A percentile compares a stretch with the other conserved stretches of the same genome.
These are phyloP conservation scores for Choristoneura rosaceana DNA, from an alignment of 2,888 invertebrate genomes.

Conservation along the genomic window DNA sequence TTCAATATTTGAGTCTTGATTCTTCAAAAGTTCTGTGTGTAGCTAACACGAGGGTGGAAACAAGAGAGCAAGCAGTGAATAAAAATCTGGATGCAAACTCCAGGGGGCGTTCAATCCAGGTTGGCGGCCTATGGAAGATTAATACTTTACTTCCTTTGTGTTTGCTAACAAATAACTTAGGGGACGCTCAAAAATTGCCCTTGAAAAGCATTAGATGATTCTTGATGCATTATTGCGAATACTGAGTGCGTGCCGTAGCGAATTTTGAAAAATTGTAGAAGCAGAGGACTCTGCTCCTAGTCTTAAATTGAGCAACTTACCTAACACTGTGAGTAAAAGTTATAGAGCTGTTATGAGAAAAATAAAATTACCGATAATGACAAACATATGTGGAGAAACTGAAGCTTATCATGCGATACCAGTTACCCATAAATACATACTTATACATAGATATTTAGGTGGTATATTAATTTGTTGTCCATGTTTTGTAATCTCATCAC, in stretches of 20 bases:
- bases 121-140: conserved; percentile 77
- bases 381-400: too few species aligned
- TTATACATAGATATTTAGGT: too few species aligned
- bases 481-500: too few species aligned
- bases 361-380: too few species aligned
- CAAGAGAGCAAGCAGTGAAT: conserved; percentile 44
- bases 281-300: too few species aligned
- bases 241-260: conserved; percentile 13
- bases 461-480: too few species aligned
- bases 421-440: too few species aligned
- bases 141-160: conserved; percentile 78
- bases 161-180: conserved; percentile 66
- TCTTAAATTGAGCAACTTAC: too few species aligned
- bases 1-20: neutral
- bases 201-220: conserved; percentile 49
- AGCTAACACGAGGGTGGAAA: conserved; percentile 39
- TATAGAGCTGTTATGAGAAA: too few species aligned
- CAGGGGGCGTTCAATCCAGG: conserved; percentile 67
- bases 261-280: conserved; percentile 12
- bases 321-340: too few species aligned
- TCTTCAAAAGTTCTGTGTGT: conserved; percentile 32
- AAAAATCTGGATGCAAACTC: conserved; percentile 76
- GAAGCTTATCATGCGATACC: too few species aligned
- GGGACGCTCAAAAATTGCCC: conserved; percentile 52
- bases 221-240: conserved; percentile 67